Conservation (phyloP, 2,888 invertebrate species). For the Elysia crispata region DNA sequence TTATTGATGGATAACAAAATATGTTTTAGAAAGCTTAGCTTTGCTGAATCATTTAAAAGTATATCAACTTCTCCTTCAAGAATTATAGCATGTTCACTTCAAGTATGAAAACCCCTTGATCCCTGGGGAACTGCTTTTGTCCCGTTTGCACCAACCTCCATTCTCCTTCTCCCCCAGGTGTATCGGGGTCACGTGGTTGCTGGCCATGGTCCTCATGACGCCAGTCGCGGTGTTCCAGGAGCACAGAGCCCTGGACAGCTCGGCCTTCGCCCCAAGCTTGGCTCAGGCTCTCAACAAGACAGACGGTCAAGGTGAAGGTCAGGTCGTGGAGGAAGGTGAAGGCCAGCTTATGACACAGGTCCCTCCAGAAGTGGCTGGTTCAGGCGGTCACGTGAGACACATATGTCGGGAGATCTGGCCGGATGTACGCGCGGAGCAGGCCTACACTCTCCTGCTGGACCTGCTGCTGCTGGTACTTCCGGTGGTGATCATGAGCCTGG, state of each 20-base stretch:
- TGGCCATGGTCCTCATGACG: slow-evolving; percentile 83
- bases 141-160: background rate
- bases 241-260: slow-evolving; percentile 42
- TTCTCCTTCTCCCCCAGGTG: slow-evolving; percentile 72
- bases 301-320: too few species aligned
- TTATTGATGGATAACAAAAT: too few species aligned
- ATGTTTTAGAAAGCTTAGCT: too few species aligned
- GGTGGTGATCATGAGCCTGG: slow-evolving; percentile 86
- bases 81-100: too few species aligned
- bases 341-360: too few species aligned
- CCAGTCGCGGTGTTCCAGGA: slow-evolving; percentile 81
- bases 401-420: slow-evolving; percentile 68
- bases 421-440: slow-evolving; percentile 81
- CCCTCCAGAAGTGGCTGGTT: background rate
- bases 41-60: too few species aligned
- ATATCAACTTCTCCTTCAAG: too few species aligned
- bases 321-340: too few species aligned
- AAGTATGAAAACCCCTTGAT: too few species aligned
- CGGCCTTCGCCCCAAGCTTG: slow-evolving; percentile 38
- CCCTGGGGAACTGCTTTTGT: too few species aligned
- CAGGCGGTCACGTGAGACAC: slow-evolving; percentile 45
- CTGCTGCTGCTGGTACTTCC: slow-evolving; percentile 86
- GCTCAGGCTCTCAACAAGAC: slow-evolving; percentile 29
- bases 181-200: slow-evolving; percentile 77
- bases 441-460: slow-evolving; percentile 86